Evolutionary conservation across 2,113 vertebrate species (phyloP).

Genomic region (Eleginops maclovinus): DNA sequence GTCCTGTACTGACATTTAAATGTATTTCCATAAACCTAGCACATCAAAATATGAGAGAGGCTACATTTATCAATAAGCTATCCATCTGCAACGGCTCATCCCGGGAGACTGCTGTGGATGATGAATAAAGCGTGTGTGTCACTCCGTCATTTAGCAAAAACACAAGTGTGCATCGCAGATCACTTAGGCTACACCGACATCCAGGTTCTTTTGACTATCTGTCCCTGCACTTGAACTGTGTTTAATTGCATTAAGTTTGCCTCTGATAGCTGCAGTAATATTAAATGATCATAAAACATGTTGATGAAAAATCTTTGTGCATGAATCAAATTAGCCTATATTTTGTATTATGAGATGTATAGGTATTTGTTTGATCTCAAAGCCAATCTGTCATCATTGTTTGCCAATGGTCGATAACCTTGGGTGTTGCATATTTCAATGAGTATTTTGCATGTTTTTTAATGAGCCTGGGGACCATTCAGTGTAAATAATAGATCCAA

Average conservation of each 20-base stretch:
- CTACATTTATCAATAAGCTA: conserved; percentile 56
- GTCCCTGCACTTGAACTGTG: neutral
- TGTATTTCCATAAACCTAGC: conserved; percentile 57
- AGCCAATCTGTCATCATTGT: conserved; percentile 1
- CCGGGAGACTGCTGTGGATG: conserved; percentile 38
- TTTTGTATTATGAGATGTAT: neutral
- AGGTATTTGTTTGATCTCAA: neutral
- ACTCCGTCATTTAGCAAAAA: conserved; percentile 27
- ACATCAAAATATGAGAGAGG: conserved; percentile 46
- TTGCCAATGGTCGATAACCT: conserved; percentile 6
- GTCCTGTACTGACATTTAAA: conserved; percentile 45
- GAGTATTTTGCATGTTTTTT: neutral
- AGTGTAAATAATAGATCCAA: neutral
- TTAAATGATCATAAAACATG: neutral
- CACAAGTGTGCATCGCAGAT: conserved; percentile 13
- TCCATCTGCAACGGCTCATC: conserved; percentile 43
- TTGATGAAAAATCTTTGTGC: neutral
- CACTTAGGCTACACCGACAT: neutral
- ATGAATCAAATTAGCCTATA: neutral
- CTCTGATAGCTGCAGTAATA: neutral
- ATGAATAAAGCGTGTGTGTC: conserved; percentile 30
- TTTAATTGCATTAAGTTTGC: neutral
- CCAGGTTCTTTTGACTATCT: neutral
- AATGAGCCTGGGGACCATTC: neutral
- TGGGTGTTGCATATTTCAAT: neutral